These are phyloP conservation scores for Hippocampus comes DNA, from an alignment of 2,113 vertebrate species.

Conservation along the genomic window DNA sequence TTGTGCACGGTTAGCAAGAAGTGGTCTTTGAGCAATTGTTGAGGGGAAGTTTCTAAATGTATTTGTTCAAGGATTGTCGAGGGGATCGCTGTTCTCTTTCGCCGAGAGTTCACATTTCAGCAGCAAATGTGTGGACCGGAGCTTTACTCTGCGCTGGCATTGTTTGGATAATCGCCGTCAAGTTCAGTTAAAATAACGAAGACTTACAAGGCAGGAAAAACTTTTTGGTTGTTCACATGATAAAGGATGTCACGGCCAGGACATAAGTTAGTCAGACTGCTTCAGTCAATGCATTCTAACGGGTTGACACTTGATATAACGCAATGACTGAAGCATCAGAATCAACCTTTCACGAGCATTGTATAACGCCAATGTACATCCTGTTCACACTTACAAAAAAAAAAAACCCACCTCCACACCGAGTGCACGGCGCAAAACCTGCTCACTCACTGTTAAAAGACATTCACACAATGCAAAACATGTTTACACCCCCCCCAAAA, in stretches of 20 bases:
- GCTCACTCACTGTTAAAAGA: no score
- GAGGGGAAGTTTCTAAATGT: constrained; percentile 37
- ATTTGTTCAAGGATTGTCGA: constrained; percentile 33
- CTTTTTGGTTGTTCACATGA: neutral
- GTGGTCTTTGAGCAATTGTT: constrained; percentile 42
- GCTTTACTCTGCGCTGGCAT: constrained; percentile 80
- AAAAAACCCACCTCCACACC: no score
- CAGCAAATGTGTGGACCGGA: constrained; percentile 93
- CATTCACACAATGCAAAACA: no score
- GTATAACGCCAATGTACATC: no score
- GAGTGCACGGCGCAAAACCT: no score
- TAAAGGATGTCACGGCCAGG: neutral
- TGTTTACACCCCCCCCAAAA: no score
- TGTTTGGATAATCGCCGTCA: neutral
- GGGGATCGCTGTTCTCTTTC: constrained; percentile 16
- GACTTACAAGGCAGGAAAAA: neutral
- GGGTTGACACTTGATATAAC: no score
- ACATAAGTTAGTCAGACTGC: no score
- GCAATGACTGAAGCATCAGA: no score
- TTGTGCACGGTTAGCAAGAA: constrained; percentile 61
- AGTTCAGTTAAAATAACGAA: neutral
- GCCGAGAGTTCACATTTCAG: constrained; percentile 5
- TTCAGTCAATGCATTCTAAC: no score
- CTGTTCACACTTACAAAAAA: no score
- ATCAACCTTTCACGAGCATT: no score